Percentiles rank a stretch among this genome's conserved stretches.
phyloP scores from a whole-genome alignment of 2,113 vertebrate genomes.

The Paradisaea rubra region DNA sequence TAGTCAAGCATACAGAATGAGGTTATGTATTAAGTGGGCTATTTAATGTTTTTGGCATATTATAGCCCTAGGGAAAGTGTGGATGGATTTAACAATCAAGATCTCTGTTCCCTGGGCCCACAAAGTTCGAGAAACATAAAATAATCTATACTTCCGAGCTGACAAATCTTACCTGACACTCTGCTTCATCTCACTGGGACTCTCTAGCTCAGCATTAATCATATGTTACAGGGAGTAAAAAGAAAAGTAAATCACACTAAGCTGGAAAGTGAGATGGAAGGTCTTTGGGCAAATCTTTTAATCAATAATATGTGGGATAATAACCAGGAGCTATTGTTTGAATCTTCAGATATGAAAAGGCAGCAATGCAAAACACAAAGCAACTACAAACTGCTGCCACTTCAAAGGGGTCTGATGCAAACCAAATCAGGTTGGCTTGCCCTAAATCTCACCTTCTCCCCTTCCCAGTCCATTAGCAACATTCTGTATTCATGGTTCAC shows the following conservation, averaged over 20 bases:
- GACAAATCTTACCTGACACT: constrained; percentile 90
- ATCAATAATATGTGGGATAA: constrained; percentile 83
- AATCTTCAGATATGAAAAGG: constrained; percentile 69
- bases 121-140: constrained; percentile 89
- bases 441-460: neutral
- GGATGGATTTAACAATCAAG: constrained; percentile 88
- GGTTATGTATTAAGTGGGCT: constrained; percentile 95
- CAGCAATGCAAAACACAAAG: constrained; percentile 57
- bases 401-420: constrained; percentile 12
- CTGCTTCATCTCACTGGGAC: constrained; percentile 79
- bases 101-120: constrained; percentile 80
- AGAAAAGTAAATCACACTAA: constrained; percentile 80
- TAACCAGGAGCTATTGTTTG: constrained; percentile 80
- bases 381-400: constrained; percentile 4
- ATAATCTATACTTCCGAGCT: constrained; percentile 92
- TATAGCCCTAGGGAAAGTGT: constrained; percentile 79
- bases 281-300: constrained; percentile 83
- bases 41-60: constrained; percentile 93
- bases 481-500: neutral
- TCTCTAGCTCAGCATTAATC: constrained; percentile 88
- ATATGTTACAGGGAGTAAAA: constrained; percentile 80
- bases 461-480: neutral
- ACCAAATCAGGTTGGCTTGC: neutral
- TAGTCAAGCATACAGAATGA: constrained; percentile 89
- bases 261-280: constrained; percentile 84